Conservation (phyloP, 2,113 vertebrate genomes). For the Capreolus pygargus region DNA sequence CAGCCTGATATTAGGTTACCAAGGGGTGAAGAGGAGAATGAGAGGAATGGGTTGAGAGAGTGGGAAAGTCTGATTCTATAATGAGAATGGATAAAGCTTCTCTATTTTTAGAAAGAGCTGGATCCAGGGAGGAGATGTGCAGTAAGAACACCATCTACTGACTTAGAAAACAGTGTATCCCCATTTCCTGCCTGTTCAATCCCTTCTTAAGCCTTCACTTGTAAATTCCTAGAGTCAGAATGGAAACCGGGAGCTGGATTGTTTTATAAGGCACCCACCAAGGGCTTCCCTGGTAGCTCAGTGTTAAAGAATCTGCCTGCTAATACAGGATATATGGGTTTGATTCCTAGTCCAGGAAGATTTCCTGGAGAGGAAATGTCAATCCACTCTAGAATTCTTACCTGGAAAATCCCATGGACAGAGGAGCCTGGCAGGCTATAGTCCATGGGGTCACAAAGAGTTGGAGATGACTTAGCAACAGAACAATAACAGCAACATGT, state of each 20-base stretch:
- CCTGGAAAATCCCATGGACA: not conserved
- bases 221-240: not conserved
- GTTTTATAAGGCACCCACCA: not conserved
- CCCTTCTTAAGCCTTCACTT: not conserved
- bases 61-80: not conserved
- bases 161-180: not conserved
- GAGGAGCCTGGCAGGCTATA: not conserved
- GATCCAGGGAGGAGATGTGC: not conserved
- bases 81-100: not conserved
- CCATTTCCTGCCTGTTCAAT: not conserved
- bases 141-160: rapidly evolving
- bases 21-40: not conserved
- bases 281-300: not conserved
- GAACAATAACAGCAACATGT: not conserved
- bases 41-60: not conserved
- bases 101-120: not conserved
- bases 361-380: not conserved
- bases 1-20: not conserved
- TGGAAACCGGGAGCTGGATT: not conserved
- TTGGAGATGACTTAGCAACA: not conserved
- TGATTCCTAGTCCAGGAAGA: not conserved
- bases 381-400: not conserved
- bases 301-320: not conserved
- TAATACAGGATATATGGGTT: not conserved
- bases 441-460: not conserved